Evolutionary conservation across 2,113 vertebrate genomes (phyloP), one percentile per base, ranked within the genome.

Genomic region (Charadrius vociferus): DNA sequence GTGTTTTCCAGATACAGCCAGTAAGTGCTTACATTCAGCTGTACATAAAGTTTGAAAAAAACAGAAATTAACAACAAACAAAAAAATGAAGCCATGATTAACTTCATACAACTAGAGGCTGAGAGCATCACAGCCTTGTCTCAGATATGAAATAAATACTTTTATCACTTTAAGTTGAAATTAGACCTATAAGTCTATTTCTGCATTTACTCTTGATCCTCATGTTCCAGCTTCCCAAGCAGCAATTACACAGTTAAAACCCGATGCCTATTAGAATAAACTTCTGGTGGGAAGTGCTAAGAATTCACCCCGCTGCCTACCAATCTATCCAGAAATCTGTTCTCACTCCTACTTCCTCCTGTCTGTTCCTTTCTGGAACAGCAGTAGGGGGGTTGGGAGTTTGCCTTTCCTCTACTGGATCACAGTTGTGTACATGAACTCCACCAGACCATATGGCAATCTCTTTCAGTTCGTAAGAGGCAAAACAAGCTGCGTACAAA

Each of bases 291-390:
- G 96, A 96, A 95, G 95, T 82, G 93, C 87, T 96, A 97, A 97
- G 95, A 97, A 95, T 94, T 96, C 92, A 96, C 88, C 90, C 59
- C 6, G 7, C 93, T 97, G 88, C 93, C 93, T 94, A 96, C 93
- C 58, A 61, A 95, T 94, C 96, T 92, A 96, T 97, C 90, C 94
- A 96, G 77, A 97, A 95, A 95, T 91, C 96, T 97, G 93, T 95
- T 97, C 86, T 97, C 96, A 93, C 93, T 97, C 95, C 91, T 94
- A 96, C 95, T 96, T 97, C 93, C 87, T 96, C 94, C 96, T 96
- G 92, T 94, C 94, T 95, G 88, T 94, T 94, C 92, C 86, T 95
- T 89, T 97, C 88, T 94, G 80, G 91, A 93, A 88, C 93, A 94
- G 91, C 92, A 90, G 92, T n/a, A 71, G 73, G 93, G 93, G 91